Evolutionary conservation across 2,113 vertebrate species (phyloP), one percentile per base, ranked within the genome.

Genomic region (Synodontis membranacea): DNA sequence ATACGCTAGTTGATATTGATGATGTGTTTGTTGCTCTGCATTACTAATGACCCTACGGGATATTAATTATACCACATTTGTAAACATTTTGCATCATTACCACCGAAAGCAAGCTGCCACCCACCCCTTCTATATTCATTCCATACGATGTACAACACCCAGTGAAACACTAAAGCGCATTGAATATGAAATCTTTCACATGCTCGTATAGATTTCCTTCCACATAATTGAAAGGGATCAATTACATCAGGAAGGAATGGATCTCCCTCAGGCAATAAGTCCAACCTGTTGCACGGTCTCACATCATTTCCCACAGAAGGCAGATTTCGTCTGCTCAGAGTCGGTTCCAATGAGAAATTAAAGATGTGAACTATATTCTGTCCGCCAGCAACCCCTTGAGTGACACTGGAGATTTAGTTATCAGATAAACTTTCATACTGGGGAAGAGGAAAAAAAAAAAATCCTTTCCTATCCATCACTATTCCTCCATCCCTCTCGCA

Each of bases 31-130:
- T 80, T 80, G 52, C 75, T 82, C 86, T 86, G 70, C 66, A 87
- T 90, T 88, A 84, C 88, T 87, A 91, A 92, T 89, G 80, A 88
- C 56, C 6, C 84, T 82, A 21, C 6, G 5, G 85, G 84, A 88
- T 58, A 62, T 78, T 84, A 82, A 85, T 80, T 58, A 58, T 80
- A 76, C 56, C 12, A 66, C 75, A 83, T 88, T 88, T 87, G 85
- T 85, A 80, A 34, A 48, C 80, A 44, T 74, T 75, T 86, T 54
- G 79, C 80, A 75, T 75, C 54, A 75, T 72, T 86, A 80, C 37
- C 39, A 31, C 48, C 39, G 28, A 82, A 17, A 28, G 44, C 12
- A 25, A 42, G 50, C 68, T 60, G 17, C 9, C 12, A 23, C 15
- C 21, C 10, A 10, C 17, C 23, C 11, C 14, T 15, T 74, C 50